Conservation (phyloP, 2,797 vertebrate species). For the Muraenolepis orangiensis region DNA sequence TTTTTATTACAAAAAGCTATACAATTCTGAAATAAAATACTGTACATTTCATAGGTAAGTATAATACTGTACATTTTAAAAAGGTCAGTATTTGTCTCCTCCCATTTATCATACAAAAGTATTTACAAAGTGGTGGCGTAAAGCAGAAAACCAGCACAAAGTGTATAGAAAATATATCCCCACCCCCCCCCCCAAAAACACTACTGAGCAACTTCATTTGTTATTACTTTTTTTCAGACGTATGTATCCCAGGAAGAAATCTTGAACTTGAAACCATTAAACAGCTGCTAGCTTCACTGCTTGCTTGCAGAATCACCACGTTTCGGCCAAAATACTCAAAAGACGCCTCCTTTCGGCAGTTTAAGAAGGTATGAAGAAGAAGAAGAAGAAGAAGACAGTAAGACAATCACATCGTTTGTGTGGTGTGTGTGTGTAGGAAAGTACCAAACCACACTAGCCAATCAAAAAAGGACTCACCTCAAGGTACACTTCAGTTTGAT, state of each 20-base stretch:
- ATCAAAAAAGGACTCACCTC: not conserved
- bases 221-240: conserved; percentile 24
- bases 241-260: not conserved
- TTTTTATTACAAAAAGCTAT: conserved; percentile 66
- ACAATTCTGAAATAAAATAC: conserved; percentile 70
- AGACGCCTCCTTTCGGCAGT: not conserved
- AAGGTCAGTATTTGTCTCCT: conserved; percentile 44
- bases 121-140: conserved; percentile 59
- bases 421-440: no score
- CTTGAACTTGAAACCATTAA: not conserved
- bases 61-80: conserved; percentile 74
- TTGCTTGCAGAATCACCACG: not conserved
- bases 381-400: not conserved
- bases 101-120: conserved; percentile 60
- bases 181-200: conserved; percentile 10
- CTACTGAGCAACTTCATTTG: conserved; percentile 15
- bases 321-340: not conserved
- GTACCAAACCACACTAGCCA: not conserved
- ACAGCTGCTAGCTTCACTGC: conserved; percentile 1
- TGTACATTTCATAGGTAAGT: conserved; percentile 67
- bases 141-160: conserved; percentile 24
- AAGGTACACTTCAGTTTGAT: no score
- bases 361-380: not conserved
- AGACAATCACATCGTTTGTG: not conserved
- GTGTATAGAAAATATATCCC: not conserved